phyloP scores from a whole-genome alignment of 2,797 vertebrate genomes.

The Gallinago solitaria region DNA sequence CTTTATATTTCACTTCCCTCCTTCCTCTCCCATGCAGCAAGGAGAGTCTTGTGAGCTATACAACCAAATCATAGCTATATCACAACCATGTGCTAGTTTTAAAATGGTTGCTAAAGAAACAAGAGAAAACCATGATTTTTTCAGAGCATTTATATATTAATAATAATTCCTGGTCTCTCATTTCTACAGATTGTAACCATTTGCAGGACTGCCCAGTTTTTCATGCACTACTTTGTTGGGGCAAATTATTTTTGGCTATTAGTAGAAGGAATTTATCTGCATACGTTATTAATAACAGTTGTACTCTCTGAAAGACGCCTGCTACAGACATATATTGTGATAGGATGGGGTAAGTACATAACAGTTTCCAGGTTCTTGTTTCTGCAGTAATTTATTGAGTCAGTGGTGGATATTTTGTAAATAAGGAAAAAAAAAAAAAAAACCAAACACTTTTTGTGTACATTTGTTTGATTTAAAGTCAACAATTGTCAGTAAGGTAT shows the following conservation, averaged over 20 bases:
- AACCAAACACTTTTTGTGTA: not conserved
- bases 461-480: not conserved
- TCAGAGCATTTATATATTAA: not conserved
- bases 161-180: not conserved
- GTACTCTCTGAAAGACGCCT: constrained; percentile 85
- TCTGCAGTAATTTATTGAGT: not conserved
- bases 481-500: not conserved
- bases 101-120: not conserved
- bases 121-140: not conserved
- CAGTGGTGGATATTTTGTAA: not conserved
- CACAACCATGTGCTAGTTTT: not conserved
- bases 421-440: not conserved
- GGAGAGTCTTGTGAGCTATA: not conserved
- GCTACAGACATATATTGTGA: constrained; percentile 87
- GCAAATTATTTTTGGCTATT: constrained; percentile 94
- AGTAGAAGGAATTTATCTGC: constrained; percentile 93
- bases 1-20: not conserved
- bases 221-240: constrained; percentile 91
- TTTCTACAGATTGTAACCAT: constrained; percentile 78
- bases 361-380: not conserved
- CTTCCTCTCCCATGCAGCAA: not conserved
- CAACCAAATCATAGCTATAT: not conserved
- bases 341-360: constrained; percentile 90
- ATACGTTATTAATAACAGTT: constrained; percentile 86
- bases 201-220: constrained; percentile 87